Percentiles rank a stretch among this genome's conserved stretches.
Conservation (phyloP, 1,140 invertebrate species). For the Atopsyche davidsoni region DNA sequence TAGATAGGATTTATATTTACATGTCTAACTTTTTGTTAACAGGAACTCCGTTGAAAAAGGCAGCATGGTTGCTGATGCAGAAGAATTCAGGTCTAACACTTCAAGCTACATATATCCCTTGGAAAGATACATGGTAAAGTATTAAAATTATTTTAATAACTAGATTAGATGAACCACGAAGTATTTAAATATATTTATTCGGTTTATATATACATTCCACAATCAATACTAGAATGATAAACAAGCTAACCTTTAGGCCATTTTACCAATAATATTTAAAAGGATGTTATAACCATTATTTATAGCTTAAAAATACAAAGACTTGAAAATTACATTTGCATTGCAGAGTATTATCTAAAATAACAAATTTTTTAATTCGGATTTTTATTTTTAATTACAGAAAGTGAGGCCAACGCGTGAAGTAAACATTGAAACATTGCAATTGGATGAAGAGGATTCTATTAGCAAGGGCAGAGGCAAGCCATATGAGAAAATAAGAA, state of each 20-base stretch:
- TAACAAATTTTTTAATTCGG: neutral
- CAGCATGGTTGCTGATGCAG: neutral
- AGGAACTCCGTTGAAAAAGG: neutral
- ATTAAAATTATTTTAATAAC: neutral
- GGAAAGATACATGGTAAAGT: neutral
- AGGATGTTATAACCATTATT: no score
- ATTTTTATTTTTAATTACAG: conserved; percentile 10
- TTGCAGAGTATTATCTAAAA: neutral
- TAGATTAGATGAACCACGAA: neutral
- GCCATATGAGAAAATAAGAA: conserved; percentile 40
- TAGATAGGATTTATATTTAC: neutral
- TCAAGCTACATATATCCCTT: neutral
- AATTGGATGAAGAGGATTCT: conserved; percentile 5
- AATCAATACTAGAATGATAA: no score
- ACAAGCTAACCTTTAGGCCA: no score
- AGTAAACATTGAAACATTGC: conserved; percentile 12
- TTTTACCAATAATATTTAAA: no score
- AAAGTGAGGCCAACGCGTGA: conserved; percentile 5
- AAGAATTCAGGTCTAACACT: neutral
- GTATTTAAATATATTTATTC: no score
- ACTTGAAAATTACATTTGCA: neutral
- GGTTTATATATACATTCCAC: no score
- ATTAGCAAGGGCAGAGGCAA: conserved; percentile 36
- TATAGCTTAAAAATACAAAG: neutral
- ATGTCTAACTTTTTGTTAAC: neutral